A percentile compares a stretch with the other conserved stretches of the same genome.
Conservation (phyloP, 1,140 invertebrate species). For the Aphis craccivora region DNA sequence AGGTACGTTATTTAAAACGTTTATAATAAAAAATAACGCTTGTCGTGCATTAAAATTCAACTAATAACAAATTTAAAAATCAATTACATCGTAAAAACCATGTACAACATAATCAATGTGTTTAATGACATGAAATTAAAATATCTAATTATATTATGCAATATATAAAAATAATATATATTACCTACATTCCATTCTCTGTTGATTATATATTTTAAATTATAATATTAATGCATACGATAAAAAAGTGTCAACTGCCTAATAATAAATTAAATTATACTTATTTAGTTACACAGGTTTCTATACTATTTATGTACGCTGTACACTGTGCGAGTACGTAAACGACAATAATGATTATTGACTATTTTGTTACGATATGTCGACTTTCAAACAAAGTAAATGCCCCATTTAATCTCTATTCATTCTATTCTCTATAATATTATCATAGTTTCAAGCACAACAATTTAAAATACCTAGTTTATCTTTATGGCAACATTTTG, state of each 20-base stretch:
- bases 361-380: too few species aligned
- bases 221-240: background rate
- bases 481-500: background rate
- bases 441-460: too few species aligned
- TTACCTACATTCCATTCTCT: background rate
- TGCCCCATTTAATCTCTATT: background rate
- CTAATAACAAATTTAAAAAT: background rate
- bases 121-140: background rate
- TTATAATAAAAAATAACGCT: background rate
- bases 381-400: background rate
- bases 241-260: background rate
- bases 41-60: background rate
- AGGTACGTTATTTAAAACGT: background rate
- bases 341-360: background rate
- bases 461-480: too few species aligned
- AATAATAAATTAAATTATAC: background rate
- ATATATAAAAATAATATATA: background rate
- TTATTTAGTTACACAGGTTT: background rate
- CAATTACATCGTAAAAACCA: background rate
- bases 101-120: background rate
- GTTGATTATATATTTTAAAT: background rate
- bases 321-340: too few species aligned
- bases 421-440: background rate
- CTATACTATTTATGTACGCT: background rate
- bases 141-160: background rate